Base-by-base conservation (phyloP, 2,113 vertebrate species). In the Rhegmatorhina hoffmannsi region DNA sequence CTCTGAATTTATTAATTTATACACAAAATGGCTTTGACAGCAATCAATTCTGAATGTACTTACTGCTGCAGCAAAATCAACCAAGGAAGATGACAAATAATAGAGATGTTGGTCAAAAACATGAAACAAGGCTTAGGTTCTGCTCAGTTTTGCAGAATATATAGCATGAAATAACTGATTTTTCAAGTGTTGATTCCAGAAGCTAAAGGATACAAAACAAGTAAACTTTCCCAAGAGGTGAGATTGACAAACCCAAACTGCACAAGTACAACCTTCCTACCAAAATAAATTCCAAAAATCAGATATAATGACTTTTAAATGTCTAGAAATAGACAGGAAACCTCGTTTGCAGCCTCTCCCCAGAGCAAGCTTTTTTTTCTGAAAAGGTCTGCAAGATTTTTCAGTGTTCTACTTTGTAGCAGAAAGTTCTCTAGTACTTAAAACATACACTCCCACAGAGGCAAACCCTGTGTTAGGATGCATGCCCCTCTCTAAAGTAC, bases 1-100 rank as follows among this genome's bases (percentile, higher is more conserved):
- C 64, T 84, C 80, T 92, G 81, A 79, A 78, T 84, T 64, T 87
- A 87, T 87, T 92, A 38, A 86, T 92, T 91, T 79, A 76, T 62
- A 89, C 3, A 89, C 55, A 85, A 87, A 90, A 34, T 33, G 56
- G 50, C 36, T 94, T 49, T 73, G 84, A 94, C 53, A 90, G 64
- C 59, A 87, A 87, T 68, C 53, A 56, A 43, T 87, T 92, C 70
- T 72, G 77, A 72, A 82, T 85, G 87, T 87, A 85, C 87, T 69
- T 77, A 72, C 24, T 2, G 5, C 59, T 87, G 87, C 64, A 67
- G 73, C 52, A 87, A 90, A 84, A 59, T 33, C 43, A 84, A 76
- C 43, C 28, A 43, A 46, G 36, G 67, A 84, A 87, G 28, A 89
- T 94, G 52, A 94, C 19, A 78, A 74, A 86, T 63, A 46, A 46